Percentiles rank a stretch among this genome's conserved stretches.
Conservation (phyloP, 2,113 vertebrate genomes). For the Poeciliopsis occidentalis region DNA sequence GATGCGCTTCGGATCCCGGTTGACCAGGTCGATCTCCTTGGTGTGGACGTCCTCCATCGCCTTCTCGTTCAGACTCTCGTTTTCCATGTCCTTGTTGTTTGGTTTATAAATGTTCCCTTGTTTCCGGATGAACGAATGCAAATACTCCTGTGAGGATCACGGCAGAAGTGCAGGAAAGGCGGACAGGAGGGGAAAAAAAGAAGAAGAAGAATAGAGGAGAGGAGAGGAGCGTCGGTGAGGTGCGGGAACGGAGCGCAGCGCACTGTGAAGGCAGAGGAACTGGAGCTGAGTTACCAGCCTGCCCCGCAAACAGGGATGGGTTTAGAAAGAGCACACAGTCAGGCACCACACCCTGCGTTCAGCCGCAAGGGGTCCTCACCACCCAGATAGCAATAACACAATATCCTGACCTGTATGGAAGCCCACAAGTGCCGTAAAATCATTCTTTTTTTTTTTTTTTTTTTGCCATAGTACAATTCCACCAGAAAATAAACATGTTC, state of each 20-base stretch:
- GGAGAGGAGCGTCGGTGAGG: slow-evolving; percentile 37
- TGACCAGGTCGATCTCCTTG: slow-evolving; percentile 97
- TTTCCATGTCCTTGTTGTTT: slow-evolving; percentile 97
- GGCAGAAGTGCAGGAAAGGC: slow-evolving; percentile 44
- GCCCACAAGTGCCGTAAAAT: background rate
- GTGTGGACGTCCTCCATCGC: slow-evolving; percentile 90
- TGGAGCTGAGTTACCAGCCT: slow-evolving; percentile 67
- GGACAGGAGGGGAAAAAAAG: slow-evolving; percentile 43
- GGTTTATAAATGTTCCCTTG: slow-evolving; percentile 99
- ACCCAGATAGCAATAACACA: slow-evolving; percentile 29
- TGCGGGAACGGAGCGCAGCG: slow-evolving; percentile 41
- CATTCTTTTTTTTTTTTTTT: too few relatives aligned
- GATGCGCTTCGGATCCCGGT: slow-evolving; percentile 93
- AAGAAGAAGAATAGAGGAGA: too few relatives aligned
- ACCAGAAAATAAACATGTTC: background rate
- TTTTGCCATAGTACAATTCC: too few relatives aligned
- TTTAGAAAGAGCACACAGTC: slow-evolving; percentile 74
- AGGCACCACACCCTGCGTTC: slow-evolving; percentile 86
- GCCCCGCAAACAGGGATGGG: slow-evolving; percentile 75
- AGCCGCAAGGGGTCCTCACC: slow-evolving; percentile 88
- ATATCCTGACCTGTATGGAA: slow-evolving; percentile 2
- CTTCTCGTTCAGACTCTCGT: slow-evolving; percentile 89
- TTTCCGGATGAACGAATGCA: slow-evolving; percentile 91
- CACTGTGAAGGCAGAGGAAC: slow-evolving; percentile 45
- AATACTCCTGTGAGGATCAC: slow-evolving; percentile 84